Evolutionary conservation across 1,140 invertebrate genomes (phyloP).

Genomic region (Neodiprion pinetum): DNA sequence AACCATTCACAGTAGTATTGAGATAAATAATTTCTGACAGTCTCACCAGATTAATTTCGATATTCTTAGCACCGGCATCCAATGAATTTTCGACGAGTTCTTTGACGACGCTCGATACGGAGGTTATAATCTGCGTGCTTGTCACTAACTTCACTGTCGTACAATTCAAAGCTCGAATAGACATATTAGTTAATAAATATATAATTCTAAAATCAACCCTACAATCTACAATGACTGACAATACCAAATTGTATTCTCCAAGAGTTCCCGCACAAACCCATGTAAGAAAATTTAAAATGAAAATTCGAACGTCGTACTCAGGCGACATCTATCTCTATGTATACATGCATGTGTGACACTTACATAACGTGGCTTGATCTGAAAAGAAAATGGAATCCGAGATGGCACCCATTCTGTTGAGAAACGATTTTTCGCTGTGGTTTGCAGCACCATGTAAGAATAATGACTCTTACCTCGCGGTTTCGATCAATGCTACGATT

Average conservation of each 20-base stretch:
- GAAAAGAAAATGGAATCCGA: too few relatives aligned
- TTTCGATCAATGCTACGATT: too few relatives aligned
- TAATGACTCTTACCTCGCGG: too few relatives aligned
- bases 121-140: constrained; percentile 70
- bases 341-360: too few relatives aligned
- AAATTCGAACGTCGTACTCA: too few relatives aligned
- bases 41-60: constrained; percentile 64
- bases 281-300: too few relatives aligned
- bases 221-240: neutral
- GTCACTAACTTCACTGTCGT: constrained; percentile 64
- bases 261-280: too few relatives aligned
- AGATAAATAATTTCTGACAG: constrained; percentile 18
- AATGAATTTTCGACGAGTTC: constrained; percentile 72
- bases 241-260: neutral
- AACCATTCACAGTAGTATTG: neutral
- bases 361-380: too few relatives aligned
- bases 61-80: constrained; percentile 64
- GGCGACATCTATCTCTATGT: too few relatives aligned
- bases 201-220: neutral
- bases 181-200: constrained; percentile 36
- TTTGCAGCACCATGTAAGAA: too few relatives aligned
- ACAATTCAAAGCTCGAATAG: constrained; percentile 44
- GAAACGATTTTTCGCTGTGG: too few relatives aligned
- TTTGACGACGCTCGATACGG: constrained; percentile 66
- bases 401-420: too few relatives aligned